Base-by-base conservation (phyloP, 1,140 invertebrate species). In the Aphaenogaster floridana region DNA sequence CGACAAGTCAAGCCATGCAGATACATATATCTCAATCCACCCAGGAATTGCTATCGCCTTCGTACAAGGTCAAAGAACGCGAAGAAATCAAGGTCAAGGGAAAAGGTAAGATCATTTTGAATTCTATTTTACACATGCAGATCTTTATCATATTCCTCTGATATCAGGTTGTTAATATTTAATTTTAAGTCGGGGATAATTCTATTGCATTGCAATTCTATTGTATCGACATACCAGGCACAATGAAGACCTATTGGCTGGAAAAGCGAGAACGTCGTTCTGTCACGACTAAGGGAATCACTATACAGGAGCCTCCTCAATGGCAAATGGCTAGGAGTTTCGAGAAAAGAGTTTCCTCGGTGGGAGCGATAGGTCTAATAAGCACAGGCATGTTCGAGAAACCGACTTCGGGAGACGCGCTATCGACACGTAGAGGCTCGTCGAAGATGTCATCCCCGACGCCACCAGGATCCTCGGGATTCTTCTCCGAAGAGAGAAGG, bases 241-340 rank as follows among this genome's bases (percentile, higher is more conserved):
- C 96, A 52, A 99, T 99, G 98, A 98, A 98, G 93, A 99, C 99
- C 0, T 99, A 98, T 93, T 99, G 98, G 98, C 94, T 99, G 50
- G 96, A 97, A 94, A 97, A 96, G 71, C 96, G 97, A 68, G 97
- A 97, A 91, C 96, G 96, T 36, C 95, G 97, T 63, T 94, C 96
- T 36, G 95, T 95, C 0, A 89, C 96, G 52, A 95, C 95, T 34
- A 94, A 96, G 72, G 93, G 93, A 3, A 93, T 95, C 8, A 88
- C 92, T 0, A 94, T 93, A 64, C 93, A 93, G 21, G 93, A 94
- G 59, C 95, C 95, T 1, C 91, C 92, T 79, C 95, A 95, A 34
- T 96, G 96, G 94, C 95, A 93, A 13, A 92, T 78, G 89, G 11
- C 34, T n/a, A 87, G 89, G 39, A 87, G 48, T 0, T 84, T 85